These are phyloP conservation scores for Cetoscarus ocellatus DNA, from an alignment of 2,797 vertebrate genomes.

Conservation along the genomic window DNA sequence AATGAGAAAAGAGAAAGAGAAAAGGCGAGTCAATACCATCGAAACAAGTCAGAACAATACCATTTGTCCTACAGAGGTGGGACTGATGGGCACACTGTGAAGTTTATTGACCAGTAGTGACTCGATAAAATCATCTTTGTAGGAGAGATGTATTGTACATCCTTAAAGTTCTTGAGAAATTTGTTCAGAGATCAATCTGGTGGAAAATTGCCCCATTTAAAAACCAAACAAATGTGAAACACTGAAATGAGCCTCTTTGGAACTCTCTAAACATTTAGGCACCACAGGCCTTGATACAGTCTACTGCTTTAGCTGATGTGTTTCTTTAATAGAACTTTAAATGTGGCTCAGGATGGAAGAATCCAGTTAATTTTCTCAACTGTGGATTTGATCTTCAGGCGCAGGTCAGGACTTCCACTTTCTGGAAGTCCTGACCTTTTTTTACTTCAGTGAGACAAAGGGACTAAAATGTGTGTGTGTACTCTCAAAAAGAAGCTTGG, in stretches of 20 bases:
- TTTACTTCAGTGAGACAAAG: too few species aligned
- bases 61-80: constrained; percentile 4
- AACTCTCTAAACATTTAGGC: background rate
- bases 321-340: too few species aligned
- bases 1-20: constrained; percentile 63
- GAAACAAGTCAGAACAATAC: constrained; percentile 11
- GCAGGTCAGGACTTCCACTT: too few species aligned
- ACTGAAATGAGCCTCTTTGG: background rate
- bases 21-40: constrained; percentile 19
- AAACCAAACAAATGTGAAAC: background rate
- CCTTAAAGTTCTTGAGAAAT: background rate
- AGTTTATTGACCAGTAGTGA: background rate
- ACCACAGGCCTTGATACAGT: too few species aligned
- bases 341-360: too few species aligned
- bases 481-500: too few species aligned
- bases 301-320: too few species aligned
- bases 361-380: too few species aligned
- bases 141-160: background rate
- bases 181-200: background rate
- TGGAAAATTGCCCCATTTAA: too few species aligned
- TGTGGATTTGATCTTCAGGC: too few species aligned
- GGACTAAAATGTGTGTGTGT: too few species aligned
- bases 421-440: too few species aligned
- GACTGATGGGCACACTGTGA: background rate
- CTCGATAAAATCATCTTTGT: background rate